Evolutionary conservation across 2,113 vertebrate species (phyloP).

Genomic region (Lepus timidus): DNA sequence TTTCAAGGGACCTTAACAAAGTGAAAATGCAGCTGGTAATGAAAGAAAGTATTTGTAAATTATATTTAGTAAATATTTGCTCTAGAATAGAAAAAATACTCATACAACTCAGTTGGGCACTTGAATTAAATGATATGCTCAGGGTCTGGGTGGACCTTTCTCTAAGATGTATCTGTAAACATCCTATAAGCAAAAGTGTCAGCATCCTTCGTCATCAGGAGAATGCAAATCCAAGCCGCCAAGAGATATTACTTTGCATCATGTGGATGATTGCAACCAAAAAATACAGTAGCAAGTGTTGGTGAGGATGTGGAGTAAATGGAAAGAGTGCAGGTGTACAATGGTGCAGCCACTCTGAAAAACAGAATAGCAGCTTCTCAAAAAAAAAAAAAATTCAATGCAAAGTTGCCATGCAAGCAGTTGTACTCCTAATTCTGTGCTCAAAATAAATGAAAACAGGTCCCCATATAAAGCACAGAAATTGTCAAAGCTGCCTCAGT

Average conservation of each 20-base stretch:
- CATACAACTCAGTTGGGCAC: background rate
- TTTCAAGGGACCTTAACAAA: background rate
- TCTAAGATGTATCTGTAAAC: background rate
- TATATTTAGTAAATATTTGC: background rate
- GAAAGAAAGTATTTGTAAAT: background rate
- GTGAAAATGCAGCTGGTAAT: background rate
- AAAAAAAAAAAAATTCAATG: background rate
- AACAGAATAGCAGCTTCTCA: background rate
- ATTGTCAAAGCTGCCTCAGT: background rate
- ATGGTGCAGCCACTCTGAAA: background rate
- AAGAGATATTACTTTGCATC: background rate
- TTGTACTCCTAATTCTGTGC: background rate
- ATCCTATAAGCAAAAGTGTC: background rate
- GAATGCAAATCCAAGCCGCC: background rate
- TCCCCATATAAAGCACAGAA: background rate
- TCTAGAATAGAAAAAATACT: background rate
- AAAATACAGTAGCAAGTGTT: background rate
- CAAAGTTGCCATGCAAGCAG: background rate
- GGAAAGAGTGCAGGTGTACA: background rate
- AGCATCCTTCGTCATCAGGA: background rate
- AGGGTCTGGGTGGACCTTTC: background rate
- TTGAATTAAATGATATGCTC: constrained; percentile 8
- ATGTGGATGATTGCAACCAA: background rate
- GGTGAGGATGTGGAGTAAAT: background rate
- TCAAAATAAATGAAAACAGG: background rate